Evolutionary conservation across 2,113 vertebrate species (phyloP).

Genomic region (Entelurus aequoreus): DNA sequence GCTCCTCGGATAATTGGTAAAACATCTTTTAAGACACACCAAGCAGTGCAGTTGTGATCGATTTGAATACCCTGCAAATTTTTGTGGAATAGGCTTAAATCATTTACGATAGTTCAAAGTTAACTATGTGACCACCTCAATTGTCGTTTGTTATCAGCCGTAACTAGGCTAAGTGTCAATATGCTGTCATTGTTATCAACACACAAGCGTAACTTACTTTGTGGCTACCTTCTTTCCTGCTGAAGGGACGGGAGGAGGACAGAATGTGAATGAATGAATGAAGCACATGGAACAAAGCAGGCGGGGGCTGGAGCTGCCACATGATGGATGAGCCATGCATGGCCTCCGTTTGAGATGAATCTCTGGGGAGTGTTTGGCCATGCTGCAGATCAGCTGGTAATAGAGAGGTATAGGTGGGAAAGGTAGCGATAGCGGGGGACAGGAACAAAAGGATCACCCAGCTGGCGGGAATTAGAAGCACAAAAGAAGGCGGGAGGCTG

Average conservation of each 20-base stretch:
- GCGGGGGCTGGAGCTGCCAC: conserved; percentile 8
- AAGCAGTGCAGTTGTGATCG: no score
- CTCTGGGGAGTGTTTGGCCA: conserved; percentile 42
- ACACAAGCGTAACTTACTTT: background rate
- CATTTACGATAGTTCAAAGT: no score
- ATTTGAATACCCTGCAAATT: no score
- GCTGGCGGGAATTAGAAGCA: conserved; percentile 8
- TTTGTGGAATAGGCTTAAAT: no score
- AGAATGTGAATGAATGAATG: conserved; percentile 29
- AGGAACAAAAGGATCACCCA: conserved; percentile 20
- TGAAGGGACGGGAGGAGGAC: background rate
- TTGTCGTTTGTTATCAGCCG: background rate
- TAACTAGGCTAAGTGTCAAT: background rate
- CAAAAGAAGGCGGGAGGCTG: background rate
- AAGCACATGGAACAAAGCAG: conserved; percentile 7
- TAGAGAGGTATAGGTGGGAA: conserved; percentile 17
- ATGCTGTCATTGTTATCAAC: background rate
- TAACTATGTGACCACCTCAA: background rate
- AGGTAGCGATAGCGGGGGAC: conserved; percentile 20
- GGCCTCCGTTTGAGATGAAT: conserved; percentile 51
- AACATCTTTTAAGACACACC: no score
- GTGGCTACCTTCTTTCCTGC: conserved; percentile 17
- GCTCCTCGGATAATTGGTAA: no score
- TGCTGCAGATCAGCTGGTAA: conserved; percentile 33
- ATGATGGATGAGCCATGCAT: conserved; percentile 55